A percentile compares a stretch with the other conserved stretches of the same genome.
Evolutionary conservation across 2,888 invertebrate genomes (phyloP).

Genomic region (Mythimna vitellina): DNA sequence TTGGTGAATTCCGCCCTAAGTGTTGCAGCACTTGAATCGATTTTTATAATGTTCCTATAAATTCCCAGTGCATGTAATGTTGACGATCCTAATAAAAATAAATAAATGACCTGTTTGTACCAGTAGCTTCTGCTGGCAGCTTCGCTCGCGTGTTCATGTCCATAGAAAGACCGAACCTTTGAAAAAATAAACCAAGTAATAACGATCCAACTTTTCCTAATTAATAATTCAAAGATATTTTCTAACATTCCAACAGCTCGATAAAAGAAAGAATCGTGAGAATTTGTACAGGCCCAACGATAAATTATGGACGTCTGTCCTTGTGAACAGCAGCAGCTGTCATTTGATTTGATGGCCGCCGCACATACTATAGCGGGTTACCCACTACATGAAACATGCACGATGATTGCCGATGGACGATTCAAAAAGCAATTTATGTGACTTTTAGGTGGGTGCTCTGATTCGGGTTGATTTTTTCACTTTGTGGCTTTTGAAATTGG

Average conservation of each 20-base stretch:
- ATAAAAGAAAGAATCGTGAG: slow-evolving; percentile 45
- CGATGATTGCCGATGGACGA: slow-evolving; percentile 9
- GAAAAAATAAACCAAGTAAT: neutral
- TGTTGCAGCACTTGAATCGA: too few relatives aligned
- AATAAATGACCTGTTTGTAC: too few relatives aligned
- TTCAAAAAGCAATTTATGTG: slow-evolving; percentile 29
- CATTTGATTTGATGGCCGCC: slow-evolving; percentile 22
- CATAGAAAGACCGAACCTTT: neutral
- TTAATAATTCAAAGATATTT: slow-evolving; percentile 42
- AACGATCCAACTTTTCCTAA: slow-evolving; percentile 5
- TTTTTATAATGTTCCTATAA: too few relatives aligned
- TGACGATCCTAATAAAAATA: too few relatives aligned
- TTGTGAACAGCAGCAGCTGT: slow-evolving; percentile 47
- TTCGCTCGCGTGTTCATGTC: neutral
- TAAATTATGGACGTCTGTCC: slow-evolving; percentile 48
- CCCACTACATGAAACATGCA: slow-evolving; percentile 38
- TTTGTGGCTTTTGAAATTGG: neutral
- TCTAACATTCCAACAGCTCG: slow-evolving; percentile 35
- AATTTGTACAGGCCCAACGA: slow-evolving; percentile 31
- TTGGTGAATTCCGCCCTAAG: too few relatives aligned
- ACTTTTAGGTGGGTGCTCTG: neutral
- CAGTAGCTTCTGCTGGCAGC: too few relatives aligned
- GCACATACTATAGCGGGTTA: neutral
- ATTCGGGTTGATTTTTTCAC: slow-evolving; percentile 7
- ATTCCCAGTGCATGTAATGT: too few relatives aligned